These are phyloP conservation scores for Diachrysia chrysitis DNA, from an alignment of 2,888 invertebrate genomes.

Conservation along the genomic window DNA sequence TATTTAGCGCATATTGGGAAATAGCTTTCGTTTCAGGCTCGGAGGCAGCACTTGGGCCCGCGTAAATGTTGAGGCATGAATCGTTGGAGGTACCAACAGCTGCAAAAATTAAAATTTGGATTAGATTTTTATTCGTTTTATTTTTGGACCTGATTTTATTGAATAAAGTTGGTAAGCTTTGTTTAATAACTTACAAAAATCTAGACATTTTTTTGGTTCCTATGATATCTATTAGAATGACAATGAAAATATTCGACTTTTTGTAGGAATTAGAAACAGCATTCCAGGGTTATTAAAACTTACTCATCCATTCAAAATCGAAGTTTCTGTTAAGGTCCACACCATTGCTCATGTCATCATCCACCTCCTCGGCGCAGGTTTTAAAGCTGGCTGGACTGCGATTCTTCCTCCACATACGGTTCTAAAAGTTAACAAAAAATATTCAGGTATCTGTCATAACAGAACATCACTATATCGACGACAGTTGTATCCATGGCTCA, in stretches of 20 bases:
- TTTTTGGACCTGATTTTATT: too few species aligned
- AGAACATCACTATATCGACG: too few species aligned
- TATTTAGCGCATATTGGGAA: slow-evolving; percentile 69
- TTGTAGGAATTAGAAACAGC: too few species aligned
- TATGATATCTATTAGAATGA: too few species aligned
- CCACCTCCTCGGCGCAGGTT: slow-evolving; percentile 60
- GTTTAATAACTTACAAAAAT: too few species aligned
- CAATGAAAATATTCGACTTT: too few species aligned
- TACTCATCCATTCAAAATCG: slow-evolving; percentile 78
- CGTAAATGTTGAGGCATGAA: slow-evolving; percentile 86
- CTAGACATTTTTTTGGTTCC: too few species aligned
- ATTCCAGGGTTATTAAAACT: slow-evolving; percentile 56
- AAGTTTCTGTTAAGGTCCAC: slow-evolving; percentile 84
- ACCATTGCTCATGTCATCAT: slow-evolving; percentile 79
- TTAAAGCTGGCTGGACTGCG: slow-evolving; percentile 68
- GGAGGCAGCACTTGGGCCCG: slow-evolving; percentile 86
- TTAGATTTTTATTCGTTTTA: too few species aligned
- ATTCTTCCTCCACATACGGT: slow-evolving; percentile 93
- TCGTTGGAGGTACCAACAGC: slow-evolving; percentile 78
- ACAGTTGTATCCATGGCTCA: too few species aligned
- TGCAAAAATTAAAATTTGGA: slow-evolving; percentile 63
- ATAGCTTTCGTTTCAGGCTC: slow-evolving; percentile 87
- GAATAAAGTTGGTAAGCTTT: too few species aligned
- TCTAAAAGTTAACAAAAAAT: slow-evolving; percentile 78
- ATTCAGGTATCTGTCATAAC: not conserved